phyloP scores from a whole-genome alignment of 2,888 invertebrate genomes.

The Cynaeus angustus region DNA sequence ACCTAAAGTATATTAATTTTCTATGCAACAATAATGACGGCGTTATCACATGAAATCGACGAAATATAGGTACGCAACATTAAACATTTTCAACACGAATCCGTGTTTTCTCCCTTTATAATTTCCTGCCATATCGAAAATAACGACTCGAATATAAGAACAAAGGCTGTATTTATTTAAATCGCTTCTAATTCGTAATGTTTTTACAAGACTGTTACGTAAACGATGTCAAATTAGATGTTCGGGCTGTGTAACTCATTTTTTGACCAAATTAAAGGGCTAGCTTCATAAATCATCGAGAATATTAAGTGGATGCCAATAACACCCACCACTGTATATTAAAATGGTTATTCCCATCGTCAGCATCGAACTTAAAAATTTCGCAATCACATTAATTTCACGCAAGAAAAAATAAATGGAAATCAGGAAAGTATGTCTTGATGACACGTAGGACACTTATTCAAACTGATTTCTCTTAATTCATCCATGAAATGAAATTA shows the following conservation, averaged over 20 bases:
- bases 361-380: background rate
- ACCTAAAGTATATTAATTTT: slow-evolving; percentile 45
- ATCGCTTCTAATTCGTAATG: slow-evolving; percentile 50
- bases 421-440: background rate
- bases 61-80: slow-evolving; percentile 46
- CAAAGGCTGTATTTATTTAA: slow-evolving; percentile 51
- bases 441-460: no score
- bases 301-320: slow-evolving; percentile 48
- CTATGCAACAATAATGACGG: slow-evolving; percentile 46
- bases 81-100: slow-evolving; percentile 52
- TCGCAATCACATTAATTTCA: no score
- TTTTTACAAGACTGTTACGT: slow-evolving; percentile 49
- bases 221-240: slow-evolving; percentile 50
- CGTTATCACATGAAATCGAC: slow-evolving; percentile 52
- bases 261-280: slow-evolving; percentile 49
- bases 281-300: slow-evolving; percentile 45
- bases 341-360: slow-evolving; percentile 16
- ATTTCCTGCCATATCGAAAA: slow-evolving; percentile 49
- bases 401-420: background rate
- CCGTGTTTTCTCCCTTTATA: slow-evolving; percentile 49
- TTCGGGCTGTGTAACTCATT: slow-evolving; percentile 34
- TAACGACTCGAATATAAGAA: slow-evolving; percentile 44
- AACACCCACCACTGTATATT: slow-evolving; percentile 45
- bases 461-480: no score
- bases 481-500: no score